These are phyloP conservation scores for Porphyrio hochstetteri DNA, from an alignment of 2,113 vertebrate species.

Conservation along the genomic window DNA sequence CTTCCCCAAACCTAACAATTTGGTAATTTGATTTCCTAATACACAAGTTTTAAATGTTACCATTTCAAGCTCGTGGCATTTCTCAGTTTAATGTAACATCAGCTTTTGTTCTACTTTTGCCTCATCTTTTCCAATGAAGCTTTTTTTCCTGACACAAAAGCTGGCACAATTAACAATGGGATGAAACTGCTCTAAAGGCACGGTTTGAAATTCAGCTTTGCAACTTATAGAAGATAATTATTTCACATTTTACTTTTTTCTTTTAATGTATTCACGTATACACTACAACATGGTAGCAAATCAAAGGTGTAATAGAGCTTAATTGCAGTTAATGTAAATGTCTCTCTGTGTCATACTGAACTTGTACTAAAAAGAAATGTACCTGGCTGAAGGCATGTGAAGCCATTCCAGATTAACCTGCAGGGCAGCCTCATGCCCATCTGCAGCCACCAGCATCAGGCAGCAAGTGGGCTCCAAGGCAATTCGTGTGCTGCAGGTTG, in stretches of 20 bases:
- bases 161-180: neutral
- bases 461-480: neutral
- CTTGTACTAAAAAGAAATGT: neutral
- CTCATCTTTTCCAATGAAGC: neutral
- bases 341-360: slow-evolving; percentile 5
- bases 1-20: neutral
- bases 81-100: slow-evolving; percentile 1
- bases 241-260: slow-evolving; percentile 23
- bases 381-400: neutral
- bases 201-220: slow-evolving; percentile 18
- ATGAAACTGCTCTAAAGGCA: slow-evolving; percentile 2
- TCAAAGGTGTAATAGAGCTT: slow-evolving; percentile 40
- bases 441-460: neutral
- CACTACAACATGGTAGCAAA: neutral
- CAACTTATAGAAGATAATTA: neutral
- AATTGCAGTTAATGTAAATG: slow-evolving; percentile 26
- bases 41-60: neutral
- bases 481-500: neutral
- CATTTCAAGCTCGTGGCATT: neutral
- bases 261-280: slow-evolving; percentile 6
- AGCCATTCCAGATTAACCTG: neutral
- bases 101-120: slow-evolving; percentile 13
- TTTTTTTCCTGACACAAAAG: slow-evolving; percentile 10
- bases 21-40: neutral
- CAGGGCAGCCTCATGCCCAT: neutral